Percentiles rank a stretch among this genome's conserved stretches.
phyloP scores from a whole-genome alignment of 2,797 vertebrate genomes.

The Sebastiscus albofasciatus region DNA sequence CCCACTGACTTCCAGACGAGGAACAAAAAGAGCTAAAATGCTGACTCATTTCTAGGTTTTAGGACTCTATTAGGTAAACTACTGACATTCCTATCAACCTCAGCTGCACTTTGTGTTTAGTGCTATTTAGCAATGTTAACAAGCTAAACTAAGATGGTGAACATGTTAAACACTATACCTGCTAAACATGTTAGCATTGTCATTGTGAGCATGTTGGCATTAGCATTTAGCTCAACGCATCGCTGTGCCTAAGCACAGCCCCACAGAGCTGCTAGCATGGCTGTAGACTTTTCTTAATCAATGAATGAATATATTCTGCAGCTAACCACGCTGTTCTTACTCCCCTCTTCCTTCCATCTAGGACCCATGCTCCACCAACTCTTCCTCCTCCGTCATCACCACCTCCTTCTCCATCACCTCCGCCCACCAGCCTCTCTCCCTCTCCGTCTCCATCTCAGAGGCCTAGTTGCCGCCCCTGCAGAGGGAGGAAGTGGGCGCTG shows the following conservation, averaged over 20 bases:
- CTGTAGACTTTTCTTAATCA: not conserved
- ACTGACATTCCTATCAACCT: not conserved
- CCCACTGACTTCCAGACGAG: no score
- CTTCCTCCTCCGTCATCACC: constrained; percentile 34
- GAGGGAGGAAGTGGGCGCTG: constrained; percentile 78
- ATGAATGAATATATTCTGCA: not conserved
- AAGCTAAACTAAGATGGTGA: not conserved
- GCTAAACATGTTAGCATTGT: not conserved
- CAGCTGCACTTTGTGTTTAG: not conserved
- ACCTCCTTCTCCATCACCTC: constrained; percentile 20
- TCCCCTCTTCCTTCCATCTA: constrained; percentile 36
- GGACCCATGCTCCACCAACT: constrained; percentile 53
- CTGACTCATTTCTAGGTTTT: no score
- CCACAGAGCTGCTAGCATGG: not conserved
- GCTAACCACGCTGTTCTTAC: constrained; percentile 3
- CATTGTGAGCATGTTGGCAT: not conserved
- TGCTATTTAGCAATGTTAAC: not conserved
- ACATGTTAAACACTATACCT: not conserved
- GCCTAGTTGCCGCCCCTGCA: constrained; percentile 77
- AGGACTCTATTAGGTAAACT: not conserved
- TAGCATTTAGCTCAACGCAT: not conserved
- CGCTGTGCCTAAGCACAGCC: not conserved
- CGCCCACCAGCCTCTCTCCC: constrained; percentile 20
- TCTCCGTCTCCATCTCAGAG: constrained; percentile 26
- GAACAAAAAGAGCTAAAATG: no score